Conservation (phyloP, 2,797 vertebrate species). For the Gymnodraco acuticeps region DNA sequence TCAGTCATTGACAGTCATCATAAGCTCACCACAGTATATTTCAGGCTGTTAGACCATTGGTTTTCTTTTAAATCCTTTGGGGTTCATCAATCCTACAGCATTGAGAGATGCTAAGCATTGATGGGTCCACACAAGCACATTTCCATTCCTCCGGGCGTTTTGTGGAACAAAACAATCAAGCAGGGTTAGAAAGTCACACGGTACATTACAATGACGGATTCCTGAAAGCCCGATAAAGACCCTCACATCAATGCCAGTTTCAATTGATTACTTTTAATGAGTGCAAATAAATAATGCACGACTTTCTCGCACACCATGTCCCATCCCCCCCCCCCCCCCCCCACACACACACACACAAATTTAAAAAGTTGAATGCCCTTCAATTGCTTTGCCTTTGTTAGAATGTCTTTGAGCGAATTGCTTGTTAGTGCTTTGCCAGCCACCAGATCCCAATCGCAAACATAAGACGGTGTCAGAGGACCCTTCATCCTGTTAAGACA, state of each 20-base stretch:
- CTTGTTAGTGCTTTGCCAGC: constrained; percentile 45
- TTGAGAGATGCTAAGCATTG: constrained; percentile 53
- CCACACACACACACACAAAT: constrained; percentile 22
- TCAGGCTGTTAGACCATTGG: constrained; percentile 39
- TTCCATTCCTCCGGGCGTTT: constrained; percentile 53
- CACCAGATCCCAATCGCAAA: constrained; percentile 24
- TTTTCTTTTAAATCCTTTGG: constrained; percentile 42
- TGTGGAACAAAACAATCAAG: constrained; percentile 71
- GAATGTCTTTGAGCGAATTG: constrained; percentile 46
- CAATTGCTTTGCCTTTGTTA: constrained; percentile 44
- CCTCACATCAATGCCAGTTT: constrained; percentile 80
- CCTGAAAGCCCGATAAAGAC: constrained; percentile 80
- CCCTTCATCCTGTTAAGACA: constrained; percentile 19
- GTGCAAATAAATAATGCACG: constrained; percentile 84
- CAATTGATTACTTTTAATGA: constrained; percentile 86
- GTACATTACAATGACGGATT: constrained; percentile 81
- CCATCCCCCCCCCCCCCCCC: constrained; percentile 5
- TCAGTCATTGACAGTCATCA: constrained; percentile 38
- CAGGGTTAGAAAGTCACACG: constrained; percentile 70
- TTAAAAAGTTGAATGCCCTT: constrained; percentile 61
- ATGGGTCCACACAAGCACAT: constrained; percentile 46
- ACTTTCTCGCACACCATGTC: constrained; percentile 1
- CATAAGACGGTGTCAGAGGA: constrained; percentile 30
- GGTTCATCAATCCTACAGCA: constrained; percentile 53
- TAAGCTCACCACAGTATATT: constrained; percentile 13